Percentiles rank a stretch among this genome's conserved stretches.
Evolutionary conservation across 2,113 vertebrate species (phyloP).

Genomic region (Blennius ocellaris): DNA sequence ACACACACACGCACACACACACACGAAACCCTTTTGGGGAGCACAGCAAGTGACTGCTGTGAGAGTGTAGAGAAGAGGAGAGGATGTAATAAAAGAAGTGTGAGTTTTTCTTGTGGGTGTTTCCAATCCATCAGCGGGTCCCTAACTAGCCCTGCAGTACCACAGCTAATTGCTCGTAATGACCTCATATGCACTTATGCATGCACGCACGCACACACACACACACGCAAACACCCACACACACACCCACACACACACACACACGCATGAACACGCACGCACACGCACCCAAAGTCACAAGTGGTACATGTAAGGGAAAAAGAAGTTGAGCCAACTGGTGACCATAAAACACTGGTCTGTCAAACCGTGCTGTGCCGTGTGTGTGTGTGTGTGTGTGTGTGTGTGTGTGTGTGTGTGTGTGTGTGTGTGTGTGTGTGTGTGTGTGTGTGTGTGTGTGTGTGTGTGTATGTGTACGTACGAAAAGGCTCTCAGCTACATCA

Average conservation of each 20-base stretch:
- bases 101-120: slow-evolving; percentile 65
- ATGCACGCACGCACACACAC: not conserved
- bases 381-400: slow-evolving; percentile 16
- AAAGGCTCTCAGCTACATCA: slow-evolving; percentile 60
- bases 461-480: slow-evolving; percentile 21
- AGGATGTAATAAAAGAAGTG: slow-evolving; percentile 61
- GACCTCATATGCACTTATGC: slow-evolving; percentile 48
- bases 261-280: slow-evolving; percentile 1
- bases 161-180: slow-evolving; percentile 70
- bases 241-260: not conserved
- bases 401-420: slow-evolving; percentile 20
- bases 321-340: slow-evolving; percentile 45
- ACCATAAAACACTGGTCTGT: slow-evolving; percentile 55
- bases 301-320: slow-evolving; percentile 53
- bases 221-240: not conserved
- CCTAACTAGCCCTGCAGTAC: slow-evolving; percentile 59
- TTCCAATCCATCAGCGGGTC: slow-evolving; percentile 73
- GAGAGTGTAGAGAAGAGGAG: slow-evolving; percentile 4
- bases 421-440: slow-evolving; percentile 7
- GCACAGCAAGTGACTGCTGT: slow-evolving; percentile 42
- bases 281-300: slow-evolving; percentile 1
- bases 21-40: slow-evolving; percentile 21
- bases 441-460: slow-evolving; percentile 16
- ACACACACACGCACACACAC: not conserved
- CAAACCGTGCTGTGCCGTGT: not conserved